Conservation (phyloP, 2,113 vertebrate species). For the Lepus timidus region DNA sequence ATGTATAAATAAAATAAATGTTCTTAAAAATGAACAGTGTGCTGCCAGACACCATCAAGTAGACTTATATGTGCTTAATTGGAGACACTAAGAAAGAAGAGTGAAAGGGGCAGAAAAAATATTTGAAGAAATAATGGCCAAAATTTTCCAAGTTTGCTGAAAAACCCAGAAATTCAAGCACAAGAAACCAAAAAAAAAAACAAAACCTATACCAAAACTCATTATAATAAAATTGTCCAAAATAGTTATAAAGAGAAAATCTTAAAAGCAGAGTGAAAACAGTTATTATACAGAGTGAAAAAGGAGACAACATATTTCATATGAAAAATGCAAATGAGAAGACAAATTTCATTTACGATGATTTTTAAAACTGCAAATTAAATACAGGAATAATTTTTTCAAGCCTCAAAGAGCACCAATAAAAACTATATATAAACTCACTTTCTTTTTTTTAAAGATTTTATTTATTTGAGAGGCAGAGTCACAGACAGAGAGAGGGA, state of each 20-base stretch:
- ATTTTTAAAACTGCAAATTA: not conserved
- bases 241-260: not conserved
- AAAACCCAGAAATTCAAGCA: slow-evolving; percentile 39
- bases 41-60: not conserved
- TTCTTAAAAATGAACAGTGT: not conserved
- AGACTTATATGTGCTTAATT: not conserved
- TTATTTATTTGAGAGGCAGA: no score
- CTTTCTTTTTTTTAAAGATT: no score
- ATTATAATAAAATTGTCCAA: not conserved
- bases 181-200: slow-evolving; percentile 22
- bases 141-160: not conserved
- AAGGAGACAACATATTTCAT: not conserved
- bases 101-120: not conserved
- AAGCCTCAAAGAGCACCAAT: not conserved
- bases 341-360: not conserved
- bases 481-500: no score
- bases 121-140: not conserved
- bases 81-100: not conserved
- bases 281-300: not conserved
- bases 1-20: not conserved
- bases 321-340: not conserved
- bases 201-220: not conserved
- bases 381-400: not conserved
- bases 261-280: not conserved
- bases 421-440: not conserved